These are phyloP conservation scores for Tiliacea citrago DNA, from an alignment of 2,888 invertebrate species.

Conservation along the genomic window DNA sequence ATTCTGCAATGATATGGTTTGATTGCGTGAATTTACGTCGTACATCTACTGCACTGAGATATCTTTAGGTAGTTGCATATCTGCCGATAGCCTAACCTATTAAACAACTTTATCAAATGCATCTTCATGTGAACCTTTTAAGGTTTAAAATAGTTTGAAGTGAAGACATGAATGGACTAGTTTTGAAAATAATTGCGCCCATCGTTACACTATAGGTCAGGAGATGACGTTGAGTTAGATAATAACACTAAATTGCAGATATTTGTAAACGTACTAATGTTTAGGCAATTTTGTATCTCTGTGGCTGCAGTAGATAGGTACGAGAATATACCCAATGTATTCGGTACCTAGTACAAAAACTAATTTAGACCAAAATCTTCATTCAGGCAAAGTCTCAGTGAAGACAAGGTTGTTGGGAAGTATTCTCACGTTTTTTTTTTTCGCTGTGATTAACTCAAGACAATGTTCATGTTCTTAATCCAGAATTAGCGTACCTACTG, in stretches of 20 bases:
- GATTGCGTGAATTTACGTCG: slow-evolving; percentile 44
- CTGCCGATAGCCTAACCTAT: slow-evolving; percentile 42
- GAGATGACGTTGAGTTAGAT: slow-evolving; percentile 50
- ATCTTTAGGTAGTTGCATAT: slow-evolving; percentile 39
- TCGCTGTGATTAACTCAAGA: too few relatives aligned
- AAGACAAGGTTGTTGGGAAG: too few relatives aligned
- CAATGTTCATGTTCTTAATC: too few relatives aligned
- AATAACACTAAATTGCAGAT: slow-evolving; percentile 51
- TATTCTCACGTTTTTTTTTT: too few relatives aligned
- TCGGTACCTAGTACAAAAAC: too few relatives aligned
- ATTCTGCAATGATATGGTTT: slow-evolving; percentile 47
- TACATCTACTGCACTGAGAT: slow-evolving; percentile 27
- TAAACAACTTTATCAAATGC: slow-evolving; percentile 32
- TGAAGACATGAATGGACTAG: slow-evolving; percentile 55
- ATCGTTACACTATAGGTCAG: slow-evolving; percentile 55
- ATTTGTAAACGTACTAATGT: slow-evolving; percentile 41
- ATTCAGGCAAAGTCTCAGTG: too few relatives aligned
- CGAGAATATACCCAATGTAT: not conserved
- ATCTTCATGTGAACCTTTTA: slow-evolving; percentile 18
- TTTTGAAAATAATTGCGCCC: slow-evolving; percentile 54
- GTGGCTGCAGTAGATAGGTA: not conserved
- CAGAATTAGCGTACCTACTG: too few relatives aligned
- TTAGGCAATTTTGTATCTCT: slow-evolving; percentile 19
- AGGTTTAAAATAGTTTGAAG: slow-evolving; percentile 29
- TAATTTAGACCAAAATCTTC: too few relatives aligned